Base-by-base conservation (phyloP, 2,888 invertebrate genomes). In the Cheilosia impressa region DNA sequence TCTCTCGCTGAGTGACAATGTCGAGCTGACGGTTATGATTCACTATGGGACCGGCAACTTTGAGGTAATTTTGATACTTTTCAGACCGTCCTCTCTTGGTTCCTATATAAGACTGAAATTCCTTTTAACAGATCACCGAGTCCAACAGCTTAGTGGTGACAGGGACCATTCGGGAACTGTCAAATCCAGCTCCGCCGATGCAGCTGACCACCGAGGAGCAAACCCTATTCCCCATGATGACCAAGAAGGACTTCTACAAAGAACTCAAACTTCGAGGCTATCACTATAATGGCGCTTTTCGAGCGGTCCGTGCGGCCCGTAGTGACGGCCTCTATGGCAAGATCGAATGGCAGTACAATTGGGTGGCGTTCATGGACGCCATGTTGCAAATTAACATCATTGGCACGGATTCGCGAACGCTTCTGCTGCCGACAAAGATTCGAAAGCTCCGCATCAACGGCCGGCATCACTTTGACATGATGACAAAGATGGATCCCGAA, bases 351-450 rank as follows among this genome's bases (percentile, higher is more conserved):
- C 93, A 94, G 62, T 95, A 95, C 89, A 96, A 97, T 92, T 98
- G 98, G 97, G 95, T 96, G 7, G 94, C 96, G 3, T 97, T 97
- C 91, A 94, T 98, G 93, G 98, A 98, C 92, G 96, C 96, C 43
- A 96, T 98, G 95, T 93, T 98, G 15, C 98, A 98, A 92, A 94
- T 96, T 89, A 94, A 95, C 88, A 95, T 97, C 62, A 91, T 97
- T 31, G 94, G 95, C 31, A 93, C 95, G 75, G 95, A 95, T 87
- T 94, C 95, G 0, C 94, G 96, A 31, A 94, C 95, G 3, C 93
- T 97, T 4, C 94, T 95, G 89, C 94, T 97, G 0, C 97, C 97
- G 0, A 96, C 96, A 0, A 94, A 95, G 71, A 95, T 97, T 38
- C 94, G 95, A 88, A 95, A 94, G 89, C 90, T 96, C 0, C 93